These are phyloP conservation scores for Echinarachnius parma DNA, from an alignment of 53 echinoderm and acorn worm species.

Conservation along the genomic window DNA sequence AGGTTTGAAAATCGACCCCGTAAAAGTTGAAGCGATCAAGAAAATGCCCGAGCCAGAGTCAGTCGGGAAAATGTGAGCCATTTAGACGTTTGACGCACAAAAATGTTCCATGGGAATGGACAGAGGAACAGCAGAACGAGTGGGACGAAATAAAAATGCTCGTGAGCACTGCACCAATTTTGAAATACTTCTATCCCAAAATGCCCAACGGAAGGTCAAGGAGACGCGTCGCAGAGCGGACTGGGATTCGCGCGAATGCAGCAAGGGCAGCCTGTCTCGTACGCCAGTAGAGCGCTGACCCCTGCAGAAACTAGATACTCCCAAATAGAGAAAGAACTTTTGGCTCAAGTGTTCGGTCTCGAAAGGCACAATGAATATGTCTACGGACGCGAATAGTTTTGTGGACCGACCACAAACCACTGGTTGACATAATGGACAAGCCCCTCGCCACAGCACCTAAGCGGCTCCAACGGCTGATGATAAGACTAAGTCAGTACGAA, in stretches of 20 bases:
- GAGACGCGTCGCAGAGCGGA: slow-evolving; percentile 68
- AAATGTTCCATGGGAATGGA: slow-evolving; percentile 7
- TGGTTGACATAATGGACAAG: slow-evolving; percentile 48
- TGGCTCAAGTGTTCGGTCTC: slow-evolving; percentile 60
- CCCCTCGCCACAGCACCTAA: slow-evolving; percentile 56
- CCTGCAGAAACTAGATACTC: slow-evolving; percentile 55
- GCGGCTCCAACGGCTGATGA: slow-evolving; percentile 55
- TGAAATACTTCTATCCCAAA: slow-evolving; percentile 42
- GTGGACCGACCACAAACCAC: slow-evolving; percentile 65
- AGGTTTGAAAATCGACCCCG: slow-evolving; percentile 25
- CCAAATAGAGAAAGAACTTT: slow-evolving; percentile 70
- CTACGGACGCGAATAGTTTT: slow-evolving; percentile 45
- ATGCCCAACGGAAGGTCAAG: slow-evolving; percentile 65
- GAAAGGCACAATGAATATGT: slow-evolving; percentile 59
- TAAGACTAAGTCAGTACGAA: slow-evolving; percentile 52
- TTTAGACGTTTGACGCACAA: slow-evolving; percentile 28
- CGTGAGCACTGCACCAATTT: slow-evolving; percentile 36
- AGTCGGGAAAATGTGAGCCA: slow-evolving; percentile 7
- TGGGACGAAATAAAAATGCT: slow-evolving; percentile 35
- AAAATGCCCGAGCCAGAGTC: slow-evolving; percentile 12
- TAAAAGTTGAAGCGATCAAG: slow-evolving; percentile 18
- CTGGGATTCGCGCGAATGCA: slow-evolving; percentile 61
- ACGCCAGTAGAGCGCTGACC: slow-evolving; percentile 59
- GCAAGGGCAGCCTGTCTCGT: slow-evolving; percentile 64
- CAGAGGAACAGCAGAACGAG: slow-evolving; percentile 25